Conservation (phyloP, 2,797 vertebrate species). For the Otolemur crassicaudatus region DNA sequence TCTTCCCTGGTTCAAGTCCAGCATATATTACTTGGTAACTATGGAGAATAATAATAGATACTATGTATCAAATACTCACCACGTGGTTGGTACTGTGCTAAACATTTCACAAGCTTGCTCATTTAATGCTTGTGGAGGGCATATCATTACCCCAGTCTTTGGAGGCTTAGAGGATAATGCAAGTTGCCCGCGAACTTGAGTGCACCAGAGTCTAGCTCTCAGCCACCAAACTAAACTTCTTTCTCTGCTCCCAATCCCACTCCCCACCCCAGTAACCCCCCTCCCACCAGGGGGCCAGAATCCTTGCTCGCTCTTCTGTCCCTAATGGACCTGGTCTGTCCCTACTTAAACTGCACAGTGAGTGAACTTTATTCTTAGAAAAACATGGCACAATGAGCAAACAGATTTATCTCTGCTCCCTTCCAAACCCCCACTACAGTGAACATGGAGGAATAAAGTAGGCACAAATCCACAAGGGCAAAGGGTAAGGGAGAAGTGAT, state of each 20-base stretch:
- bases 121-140: no score
- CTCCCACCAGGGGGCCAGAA: neutral
- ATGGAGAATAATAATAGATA: neutral
- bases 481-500: neutral
- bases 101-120: neutral
- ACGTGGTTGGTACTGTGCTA: rapidly evolving
- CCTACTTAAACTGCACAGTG: neutral
- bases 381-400: neutral
- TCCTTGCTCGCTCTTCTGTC: neutral
- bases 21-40: neutral
- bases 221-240: neutral
- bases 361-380: neutral
- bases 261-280: neutral
- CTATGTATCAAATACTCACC: rapidly evolving
- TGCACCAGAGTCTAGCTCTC: neutral
- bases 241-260: neutral
- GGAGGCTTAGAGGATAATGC: neutral
- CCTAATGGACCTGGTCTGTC: neutral
- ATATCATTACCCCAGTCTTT: no score
- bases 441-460: neutral
- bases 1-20: neutral
- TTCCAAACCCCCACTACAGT: neutral
- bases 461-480: neutral
- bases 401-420: neutral
- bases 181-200: neutral